Base-by-base conservation (phyloP, 2,797 vertebrate species). In the Hirundo rustica region DNA sequence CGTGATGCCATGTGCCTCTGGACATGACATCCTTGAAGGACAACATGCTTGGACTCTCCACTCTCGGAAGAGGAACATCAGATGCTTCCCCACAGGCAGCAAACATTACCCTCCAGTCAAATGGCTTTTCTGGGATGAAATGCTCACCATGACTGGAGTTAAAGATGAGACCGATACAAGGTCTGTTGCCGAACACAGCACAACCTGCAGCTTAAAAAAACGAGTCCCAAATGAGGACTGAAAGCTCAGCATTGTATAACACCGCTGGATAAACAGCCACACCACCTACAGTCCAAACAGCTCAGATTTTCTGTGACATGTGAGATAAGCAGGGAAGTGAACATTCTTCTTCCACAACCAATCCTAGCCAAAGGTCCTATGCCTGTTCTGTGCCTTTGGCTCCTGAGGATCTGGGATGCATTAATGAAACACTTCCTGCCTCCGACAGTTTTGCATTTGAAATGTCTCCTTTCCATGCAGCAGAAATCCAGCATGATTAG, bases 1-100 rank as follows among this genome's bases (percentile, higher is more conserved):
- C 0, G 0, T 40, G 68, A 44, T 38, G 55, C 73, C 70, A 10
- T 0, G 1, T 32, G 67, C 27, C 58, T 30, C 65, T 47, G 60
- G 58, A 9, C 25, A 17, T 2, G 27, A 91, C 32, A 45, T 20
- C 65, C 55, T 21, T 22, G 55, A 55, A 82, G 45, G 47, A 61
- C 2, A 5, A 38, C 2, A 2, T 5, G 5, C 29, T 30, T 16
- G 70, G 42, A 25, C 30, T 60, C 82, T 64, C 40, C 40, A 5
- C n/a, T 13, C 60, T 60, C 0, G 0, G 13, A 68, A 79, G 12
- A 79, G 65, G 51, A 81, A 64, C 7, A 3, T 4, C 4, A 3
- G 76, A 30, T 34, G 11, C 36, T 88, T 67, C 74, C 27, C 23
- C 47, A 58, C 0, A 3, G 6, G 34, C 66, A 86, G 34, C 60